Evolutionary conservation across 2,113 vertebrate genomes (phyloP), one percentile per base, ranked within the genome.

Genomic region (Prolemur simus): DNA sequence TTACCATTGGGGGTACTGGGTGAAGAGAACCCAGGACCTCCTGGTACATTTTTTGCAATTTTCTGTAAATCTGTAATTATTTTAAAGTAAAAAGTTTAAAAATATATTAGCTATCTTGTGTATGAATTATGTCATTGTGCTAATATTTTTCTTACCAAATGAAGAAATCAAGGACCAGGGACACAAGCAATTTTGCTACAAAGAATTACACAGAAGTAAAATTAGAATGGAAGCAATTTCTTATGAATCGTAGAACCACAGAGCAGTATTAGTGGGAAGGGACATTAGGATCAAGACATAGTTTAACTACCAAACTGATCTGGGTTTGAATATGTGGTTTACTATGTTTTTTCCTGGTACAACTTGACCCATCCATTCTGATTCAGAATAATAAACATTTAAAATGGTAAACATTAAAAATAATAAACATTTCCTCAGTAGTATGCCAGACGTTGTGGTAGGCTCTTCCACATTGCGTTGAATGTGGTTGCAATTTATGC

Each of bases 71-170:
- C 52, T 87, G 39, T 78, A 85, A 91, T 95, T 77, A 93, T 91
- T 97, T 95, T 49, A 74, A 95, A 95, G 85, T 85, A 80, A 91
- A 88, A 81, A 87, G 49, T 68, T 88, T 21, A 80, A 94, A 86
- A 84, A 60, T 49, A 2, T 68, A 56, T 47, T 92, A 56, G n/a
- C 23, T 96, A 39, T 84, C 56, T 69, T 27, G 37, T 73, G 6
- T 74, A 14, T 74, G 25, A 93, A 32, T 45, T 74, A 14, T 63
- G 10, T 52, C 52, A 37, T 21, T 23, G 42, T 23, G 10, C 15
- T 58, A 17, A 84, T 66, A 21, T 25, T 82, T 80, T 60, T 91
- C 68, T 83, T 52, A 29, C 25, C 54, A 66, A 90, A 73, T n/a
- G 25, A 83, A 87, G 89, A 42, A 87, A 64, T 66, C 42, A 49